phyloP scores from a whole-genome alignment of 2,888 invertebrate genomes.

The Drosophila nr. medialis region DNA sequence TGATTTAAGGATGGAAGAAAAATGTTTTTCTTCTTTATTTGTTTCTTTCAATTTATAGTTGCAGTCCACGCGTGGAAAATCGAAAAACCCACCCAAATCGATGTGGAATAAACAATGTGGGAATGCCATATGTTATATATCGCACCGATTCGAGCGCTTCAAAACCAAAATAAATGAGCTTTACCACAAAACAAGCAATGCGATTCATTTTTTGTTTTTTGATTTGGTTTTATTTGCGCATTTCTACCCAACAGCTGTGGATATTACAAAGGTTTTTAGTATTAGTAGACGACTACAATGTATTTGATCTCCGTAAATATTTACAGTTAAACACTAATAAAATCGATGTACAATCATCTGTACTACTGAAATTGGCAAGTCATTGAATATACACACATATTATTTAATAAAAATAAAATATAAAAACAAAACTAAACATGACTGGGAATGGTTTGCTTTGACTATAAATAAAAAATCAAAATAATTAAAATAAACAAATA shows the following conservation, averaged over 20 bases:
- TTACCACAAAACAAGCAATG: conserved; percentile 35
- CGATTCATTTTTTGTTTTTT: conserved; percentile 29
- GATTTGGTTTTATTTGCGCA: conserved; percentile 32
- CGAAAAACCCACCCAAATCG: conserved; percentile 5
- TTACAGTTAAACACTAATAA: conserved; percentile 40
- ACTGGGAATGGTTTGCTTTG: conserved; percentile 3
- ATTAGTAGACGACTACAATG: conserved; percentile 27
- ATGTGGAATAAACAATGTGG: conserved; percentile 49
- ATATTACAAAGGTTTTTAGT: conserved; percentile 24
- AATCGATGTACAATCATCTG: conserved; percentile 3
- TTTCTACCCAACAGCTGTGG: conserved; percentile 33
- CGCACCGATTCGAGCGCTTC: conserved; percentile 39
- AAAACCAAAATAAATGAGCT: conserved; percentile 46
- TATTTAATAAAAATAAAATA: neutral
- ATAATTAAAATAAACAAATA: conserved; percentile 1
- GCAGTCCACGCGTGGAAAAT: conserved; percentile 13
- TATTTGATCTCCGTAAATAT: conserved; percentile 32
- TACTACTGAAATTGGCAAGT: conserved; percentile 30
- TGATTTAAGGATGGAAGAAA: conserved; percentile 32
- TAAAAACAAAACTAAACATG: neutral
- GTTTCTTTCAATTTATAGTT: conserved; percentile 20
- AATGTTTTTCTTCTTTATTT: conserved; percentile 4
- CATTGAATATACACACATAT: conserved; percentile 3
- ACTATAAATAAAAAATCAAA: neutral
- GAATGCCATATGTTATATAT: conserved; percentile 55